These are phyloP conservation scores for Molossus alvarezi DNA, from an alignment of 2,797 vertebrate species.

Conservation along the genomic window DNA sequence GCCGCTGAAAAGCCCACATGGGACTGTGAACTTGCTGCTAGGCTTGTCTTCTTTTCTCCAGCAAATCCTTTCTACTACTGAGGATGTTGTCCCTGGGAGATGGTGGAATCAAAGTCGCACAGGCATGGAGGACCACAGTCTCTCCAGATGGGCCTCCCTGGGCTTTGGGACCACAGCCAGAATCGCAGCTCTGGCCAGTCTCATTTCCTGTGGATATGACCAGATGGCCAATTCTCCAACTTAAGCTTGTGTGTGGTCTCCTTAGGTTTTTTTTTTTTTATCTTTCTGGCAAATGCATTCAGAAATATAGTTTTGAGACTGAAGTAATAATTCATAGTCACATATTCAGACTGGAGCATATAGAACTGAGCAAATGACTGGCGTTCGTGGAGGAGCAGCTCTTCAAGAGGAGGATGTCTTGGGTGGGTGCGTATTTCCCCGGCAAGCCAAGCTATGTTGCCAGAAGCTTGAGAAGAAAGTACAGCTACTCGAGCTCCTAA, in stretches of 20 bases:
- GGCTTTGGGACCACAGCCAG: neutral
- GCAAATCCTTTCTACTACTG: neutral
- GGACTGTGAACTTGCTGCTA: neutral
- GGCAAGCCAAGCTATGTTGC: neutral
- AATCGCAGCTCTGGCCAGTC: neutral
- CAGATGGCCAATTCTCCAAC: neutral
- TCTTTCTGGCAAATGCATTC: neutral
- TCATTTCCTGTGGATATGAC: conserved; percentile 22
- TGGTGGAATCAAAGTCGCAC: neutral
- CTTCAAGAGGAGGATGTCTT: neutral
- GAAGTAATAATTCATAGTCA: neutral
- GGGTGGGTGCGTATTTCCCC: too few relatives aligned
- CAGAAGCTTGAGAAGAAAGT: neutral
- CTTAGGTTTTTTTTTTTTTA: neutral
- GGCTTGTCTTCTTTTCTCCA: neutral
- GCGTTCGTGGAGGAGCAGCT: neutral
- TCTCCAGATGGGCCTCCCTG: neutral
- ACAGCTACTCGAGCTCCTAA: neutral
- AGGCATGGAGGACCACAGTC: neutral
- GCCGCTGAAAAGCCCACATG: neutral
- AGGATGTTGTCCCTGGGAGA: neutral
- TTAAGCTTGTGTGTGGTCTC: neutral
- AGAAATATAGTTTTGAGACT: neutral
- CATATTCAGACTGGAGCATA: neutral
- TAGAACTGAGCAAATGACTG: neutral